Base-by-base conservation (phyloP, 2,797 vertebrate genomes). In the Oryzias dopingdopingensis region DNA sequence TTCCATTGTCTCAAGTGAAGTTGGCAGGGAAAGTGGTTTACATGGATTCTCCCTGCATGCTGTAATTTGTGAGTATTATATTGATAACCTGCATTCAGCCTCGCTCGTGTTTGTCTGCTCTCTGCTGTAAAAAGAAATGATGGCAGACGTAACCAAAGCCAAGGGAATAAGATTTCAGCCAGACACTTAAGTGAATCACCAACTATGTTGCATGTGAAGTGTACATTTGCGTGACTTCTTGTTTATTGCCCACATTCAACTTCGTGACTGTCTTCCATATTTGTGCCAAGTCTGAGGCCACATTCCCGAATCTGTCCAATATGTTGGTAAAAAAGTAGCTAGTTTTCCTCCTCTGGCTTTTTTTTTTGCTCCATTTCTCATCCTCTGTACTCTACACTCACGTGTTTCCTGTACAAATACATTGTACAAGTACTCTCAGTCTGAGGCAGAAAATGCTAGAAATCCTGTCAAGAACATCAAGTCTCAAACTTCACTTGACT, bases 1-100 rank as follows among this genome's bases (percentile, higher is more conserved):
- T 89, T 91, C 85, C 81, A 83, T 89, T 88, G 81, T 91, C 86
- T 90, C 80, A 86, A 87, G 87, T 79, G 48, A 72, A 83, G 82
- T 83, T 90, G 86, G 89, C 84, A 82, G 72, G 67, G 53, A 79
- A 74, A 74, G 74, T 49, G 66, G 82, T 86, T 86, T 79, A 64
- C 77, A 82, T 74, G 75, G 83, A 88, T 86, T 84, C 84, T 74
- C 84, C 57, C 67, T 32, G 76, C 70, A 84, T 89, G 76, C 71
- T 81, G 84, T 88, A 66, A 89, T 87, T 80, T 87, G 82, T 84
- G 80, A 82, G 82, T 70, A 75, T 80, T 86, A 81, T 77, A 89
- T 86, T 84, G 82, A 90, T 88, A 88, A 87, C 85, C 85, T 82
- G 75, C 66, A 82, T 85, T 82, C 66, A 48, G 72, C 72, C 55